A percentile compares a stretch with the other conserved stretches of the same genome.
Conservation (phyloP, 1,140 invertebrate genomes). For the Lordiphosa collinella region DNA sequence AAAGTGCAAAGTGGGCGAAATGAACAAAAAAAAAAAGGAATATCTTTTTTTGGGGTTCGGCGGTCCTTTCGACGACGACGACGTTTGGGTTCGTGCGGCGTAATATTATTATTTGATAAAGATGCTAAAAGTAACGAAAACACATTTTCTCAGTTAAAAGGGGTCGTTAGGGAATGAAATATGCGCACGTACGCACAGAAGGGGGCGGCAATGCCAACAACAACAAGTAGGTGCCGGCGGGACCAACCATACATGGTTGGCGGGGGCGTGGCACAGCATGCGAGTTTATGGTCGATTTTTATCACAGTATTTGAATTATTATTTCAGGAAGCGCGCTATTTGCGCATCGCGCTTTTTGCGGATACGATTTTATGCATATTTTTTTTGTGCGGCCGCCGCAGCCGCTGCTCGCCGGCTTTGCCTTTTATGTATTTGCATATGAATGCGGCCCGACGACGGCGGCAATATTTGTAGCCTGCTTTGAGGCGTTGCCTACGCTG, state of each 20-base stretch:
- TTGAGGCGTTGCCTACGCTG: slow-evolving; percentile 50
- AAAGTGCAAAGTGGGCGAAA: slow-evolving; percentile 36
- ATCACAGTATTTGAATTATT: slow-evolving; percentile 79
- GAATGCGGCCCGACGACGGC: slow-evolving; percentile 58
- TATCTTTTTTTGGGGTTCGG: not conserved
- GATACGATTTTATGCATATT: slow-evolving; percentile 51
- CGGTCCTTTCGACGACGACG: slow-evolving; percentile 43
- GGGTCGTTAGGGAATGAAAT: slow-evolving; percentile 79
- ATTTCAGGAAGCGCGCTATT: slow-evolving; percentile 79
- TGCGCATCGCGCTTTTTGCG: slow-evolving; percentile 77
- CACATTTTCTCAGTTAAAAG: slow-evolving; percentile 79
- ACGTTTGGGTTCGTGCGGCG: slow-evolving; percentile 72
- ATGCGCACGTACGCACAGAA: slow-evolving; percentile 75
- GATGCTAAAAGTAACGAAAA: slow-evolving; percentile 79
- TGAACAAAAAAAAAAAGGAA: slow-evolving; percentile 15
- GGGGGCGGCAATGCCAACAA: not conserved
- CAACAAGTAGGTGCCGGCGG: slow-evolving; percentile 3
- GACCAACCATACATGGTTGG: slow-evolving; percentile 45
- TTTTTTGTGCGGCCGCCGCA: not conserved
- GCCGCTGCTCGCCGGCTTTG: slow-evolving; percentile 20
- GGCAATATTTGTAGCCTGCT: slow-evolving; percentile 48
- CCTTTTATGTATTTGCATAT: slow-evolving; percentile 74
- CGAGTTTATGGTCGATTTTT: slow-evolving; percentile 74
- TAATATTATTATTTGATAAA: slow-evolving; percentile 80
- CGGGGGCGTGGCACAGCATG: slow-evolving; percentile 57